Evolutionary conservation across 23 tunicate species (phyloP).

Genomic region (Trididemnum nubilum): DNA sequence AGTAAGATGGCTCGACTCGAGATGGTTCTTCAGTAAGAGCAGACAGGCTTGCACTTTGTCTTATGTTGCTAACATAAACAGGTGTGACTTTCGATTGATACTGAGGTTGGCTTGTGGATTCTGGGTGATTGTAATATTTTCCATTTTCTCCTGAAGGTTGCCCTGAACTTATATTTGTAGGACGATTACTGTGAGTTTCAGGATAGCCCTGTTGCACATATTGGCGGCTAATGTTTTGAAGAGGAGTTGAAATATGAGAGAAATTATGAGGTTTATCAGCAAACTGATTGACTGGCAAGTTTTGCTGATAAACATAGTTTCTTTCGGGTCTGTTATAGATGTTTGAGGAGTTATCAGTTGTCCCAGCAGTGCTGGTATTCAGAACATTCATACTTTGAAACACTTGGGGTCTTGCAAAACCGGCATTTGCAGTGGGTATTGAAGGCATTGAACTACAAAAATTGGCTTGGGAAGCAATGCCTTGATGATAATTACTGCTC

Average conservation of each 20-base stretch:
- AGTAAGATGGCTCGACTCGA: not conserved
- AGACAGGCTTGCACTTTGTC: not conserved
- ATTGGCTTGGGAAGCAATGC: constrained; percentile 1
- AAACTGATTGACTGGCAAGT: too few relatives aligned
- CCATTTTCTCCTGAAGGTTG: not conserved
- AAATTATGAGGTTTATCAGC: not conserved
- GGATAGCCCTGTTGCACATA: not conserved
- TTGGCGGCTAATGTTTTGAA: not conserved
- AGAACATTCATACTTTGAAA: constrained; percentile 3
- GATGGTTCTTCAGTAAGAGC: not conserved
- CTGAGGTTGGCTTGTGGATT: not conserved
- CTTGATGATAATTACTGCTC: constrained; percentile 4
- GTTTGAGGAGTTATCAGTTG: not conserved
- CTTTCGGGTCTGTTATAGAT: not conserved
- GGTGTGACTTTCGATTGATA: not conserved
- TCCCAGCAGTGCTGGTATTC: not conserved
- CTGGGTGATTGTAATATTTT: not conserved
- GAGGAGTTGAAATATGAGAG: not conserved
- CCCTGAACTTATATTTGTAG: not conserved
- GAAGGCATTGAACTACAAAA: constrained; percentile 83
- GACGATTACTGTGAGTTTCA: not conserved
- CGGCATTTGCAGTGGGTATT: constrained; percentile 2
- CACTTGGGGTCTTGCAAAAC: not conserved
- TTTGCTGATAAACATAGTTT: not conserved
- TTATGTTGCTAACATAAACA: not conserved